These are phyloP conservation scores for Myotis davidii DNA, from an alignment of 2,113 vertebrate genomes.

Conservation along the genomic window DNA sequence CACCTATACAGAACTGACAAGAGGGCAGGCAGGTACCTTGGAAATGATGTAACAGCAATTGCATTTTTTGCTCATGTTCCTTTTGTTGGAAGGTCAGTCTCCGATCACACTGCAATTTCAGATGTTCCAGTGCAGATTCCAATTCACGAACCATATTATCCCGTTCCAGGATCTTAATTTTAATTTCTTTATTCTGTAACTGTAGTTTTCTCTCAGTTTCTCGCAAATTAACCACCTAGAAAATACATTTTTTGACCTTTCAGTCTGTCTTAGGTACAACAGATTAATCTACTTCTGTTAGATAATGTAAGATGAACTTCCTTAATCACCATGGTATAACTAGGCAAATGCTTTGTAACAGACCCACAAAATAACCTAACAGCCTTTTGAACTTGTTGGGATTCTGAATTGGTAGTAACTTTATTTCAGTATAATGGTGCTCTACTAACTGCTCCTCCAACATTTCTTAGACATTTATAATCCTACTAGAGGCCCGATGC, in stretches of 20 bases:
- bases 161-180: conserved; percentile 87
- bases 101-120: conserved; percentile 89
- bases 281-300: conserved; percentile 33
- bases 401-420: conserved; percentile 48
- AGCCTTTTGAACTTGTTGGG: conserved; percentile 1
- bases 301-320: background rate
- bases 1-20: background rate
- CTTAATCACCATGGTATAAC: background rate
- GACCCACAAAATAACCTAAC: conserved; percentile 3
- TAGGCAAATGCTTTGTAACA: background rate
- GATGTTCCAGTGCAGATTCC: conserved; percentile 87
- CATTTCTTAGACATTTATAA: background rate
- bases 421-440: background rate
- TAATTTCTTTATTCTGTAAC: conserved; percentile 88
- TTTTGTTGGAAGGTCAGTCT: conserved; percentile 89
- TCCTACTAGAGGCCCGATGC: background rate
- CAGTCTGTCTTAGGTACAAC: background rate
- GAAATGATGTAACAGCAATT: conserved; percentile 88
- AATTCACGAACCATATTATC: conserved; percentile 84
- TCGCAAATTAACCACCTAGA: conserved; percentile 90
- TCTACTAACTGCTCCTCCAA: background rate
- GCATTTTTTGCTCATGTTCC: conserved; percentile 91
- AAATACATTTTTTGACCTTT: conserved; percentile 66
- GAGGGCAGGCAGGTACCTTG: conserved; percentile 84
- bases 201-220: conserved; percentile 86